Conservation (phyloP, 1,140 invertebrate genomes). For the Hyles vespertilio region DNA sequence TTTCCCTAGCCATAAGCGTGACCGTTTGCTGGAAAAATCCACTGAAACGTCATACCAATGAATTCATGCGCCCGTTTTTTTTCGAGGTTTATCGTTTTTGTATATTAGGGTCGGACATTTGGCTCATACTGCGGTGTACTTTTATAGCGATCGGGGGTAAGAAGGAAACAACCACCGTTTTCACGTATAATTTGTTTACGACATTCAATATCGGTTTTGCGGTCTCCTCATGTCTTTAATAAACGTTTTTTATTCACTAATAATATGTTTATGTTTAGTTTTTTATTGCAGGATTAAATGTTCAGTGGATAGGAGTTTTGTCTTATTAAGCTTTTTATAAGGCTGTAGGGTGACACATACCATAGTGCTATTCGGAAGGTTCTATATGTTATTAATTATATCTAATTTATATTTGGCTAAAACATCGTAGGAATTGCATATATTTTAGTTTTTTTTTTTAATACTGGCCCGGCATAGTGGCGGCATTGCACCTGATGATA, state of each 20-base stretch:
- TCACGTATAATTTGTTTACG: conserved; percentile 68
- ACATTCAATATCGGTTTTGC: conserved; percentile 50
- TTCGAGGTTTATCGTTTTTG: conserved; percentile 66
- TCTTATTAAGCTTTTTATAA: no score
- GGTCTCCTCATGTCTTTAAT: conserved; percentile 35
- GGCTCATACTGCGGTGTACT: conserved; percentile 43
- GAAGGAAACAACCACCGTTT: conserved; percentile 34
- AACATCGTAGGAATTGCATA: no score
- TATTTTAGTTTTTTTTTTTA: no score
- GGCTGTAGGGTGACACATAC: no score
- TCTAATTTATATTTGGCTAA: no score
- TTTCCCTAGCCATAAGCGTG: conserved; percentile 47
- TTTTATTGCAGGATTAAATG: neutral
- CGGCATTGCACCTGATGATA: no score
- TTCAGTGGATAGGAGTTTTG: no score
- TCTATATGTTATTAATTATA: no score
- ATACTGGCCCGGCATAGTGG: no score
- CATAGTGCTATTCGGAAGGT: no score
- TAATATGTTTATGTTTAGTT: conserved; percentile 20
- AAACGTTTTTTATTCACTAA: conserved; percentile 54
- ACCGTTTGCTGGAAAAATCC: conserved; percentile 47
- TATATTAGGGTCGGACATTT: conserved; percentile 65
- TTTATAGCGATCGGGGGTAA: conserved; percentile 52
- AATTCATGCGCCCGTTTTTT: conserved; percentile 70
- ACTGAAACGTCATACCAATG: conserved; percentile 72